phyloP scores from a whole-genome alignment of 2,797 vertebrate genomes.

The Urocyon cinereoargenteus region DNA sequence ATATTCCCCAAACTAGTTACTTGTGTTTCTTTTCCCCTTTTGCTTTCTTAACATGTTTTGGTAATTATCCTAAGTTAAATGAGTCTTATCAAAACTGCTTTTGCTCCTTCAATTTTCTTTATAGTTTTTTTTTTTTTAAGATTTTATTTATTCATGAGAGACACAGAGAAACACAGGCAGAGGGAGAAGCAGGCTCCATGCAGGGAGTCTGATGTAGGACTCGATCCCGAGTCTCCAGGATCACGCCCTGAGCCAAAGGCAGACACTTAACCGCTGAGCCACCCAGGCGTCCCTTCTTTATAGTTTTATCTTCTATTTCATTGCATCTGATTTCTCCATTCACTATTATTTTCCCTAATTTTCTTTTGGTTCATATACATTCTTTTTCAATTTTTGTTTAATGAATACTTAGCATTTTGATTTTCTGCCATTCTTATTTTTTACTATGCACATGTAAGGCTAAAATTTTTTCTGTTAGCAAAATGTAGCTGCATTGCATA shows the following conservation, averaged over 20 bases:
- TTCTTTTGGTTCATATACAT: background rate
- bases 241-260: no score
- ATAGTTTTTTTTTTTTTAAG: background rate
- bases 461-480: background rate
- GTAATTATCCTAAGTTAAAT: background rate
- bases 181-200: no score
- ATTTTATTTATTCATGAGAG: no score
- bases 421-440: background rate
- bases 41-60: background rate
- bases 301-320: background rate
- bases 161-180: no score
- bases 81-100: background rate
- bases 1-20: background rate
- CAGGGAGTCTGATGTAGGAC: no score
- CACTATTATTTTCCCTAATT: background rate
- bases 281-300: no score
- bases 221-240: no score
- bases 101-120: background rate
- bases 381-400: background rate
- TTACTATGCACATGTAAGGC: background rate
- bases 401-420: background rate
- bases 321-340: background rate
- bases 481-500: background rate
- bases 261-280: no score
- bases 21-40: background rate